phyloP scores from a whole-genome alignment of 2,113 vertebrate genomes.

The Myotis brandtii region DNA sequence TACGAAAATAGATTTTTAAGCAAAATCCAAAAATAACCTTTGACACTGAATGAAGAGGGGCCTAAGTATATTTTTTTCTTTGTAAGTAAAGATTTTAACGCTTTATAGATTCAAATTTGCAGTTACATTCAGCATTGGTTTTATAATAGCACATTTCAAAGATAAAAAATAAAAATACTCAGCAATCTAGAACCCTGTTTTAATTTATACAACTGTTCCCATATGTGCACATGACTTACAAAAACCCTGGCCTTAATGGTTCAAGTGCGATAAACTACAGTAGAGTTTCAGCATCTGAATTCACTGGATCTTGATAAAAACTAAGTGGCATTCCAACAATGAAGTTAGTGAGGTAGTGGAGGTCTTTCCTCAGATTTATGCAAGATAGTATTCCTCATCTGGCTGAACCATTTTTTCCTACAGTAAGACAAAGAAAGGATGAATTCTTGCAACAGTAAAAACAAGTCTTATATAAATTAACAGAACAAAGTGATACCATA shows the following conservation, averaged over 20 bases:
- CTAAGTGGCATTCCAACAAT: neutral
- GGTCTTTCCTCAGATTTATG: neutral
- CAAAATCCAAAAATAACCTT: slow-evolving; percentile 70
- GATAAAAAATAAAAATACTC: neutral
- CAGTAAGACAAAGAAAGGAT: neutral
- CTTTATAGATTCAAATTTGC: neutral
- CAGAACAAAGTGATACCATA: neutral
- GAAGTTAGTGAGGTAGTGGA: slow-evolving; percentile 76
- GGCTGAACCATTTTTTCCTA: slow-evolving; percentile 25
- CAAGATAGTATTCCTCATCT: neutral
- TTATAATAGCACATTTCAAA: slow-evolving; percentile 13
- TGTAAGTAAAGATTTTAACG: slow-evolving; percentile 8
- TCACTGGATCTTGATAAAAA: slow-evolving; percentile 32
- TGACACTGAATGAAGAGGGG: slow-evolving; percentile 18
- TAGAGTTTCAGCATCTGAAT: neutral
- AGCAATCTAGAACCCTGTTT: neutral
- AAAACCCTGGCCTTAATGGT: neutral
- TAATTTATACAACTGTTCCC: slow-evolving; percentile 3
- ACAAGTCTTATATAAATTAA: neutral
- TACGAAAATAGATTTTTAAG: slow-evolving; percentile 77
- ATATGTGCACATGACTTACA: slow-evolving; percentile 1
- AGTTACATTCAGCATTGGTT: neutral
- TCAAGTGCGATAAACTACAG: neutral
- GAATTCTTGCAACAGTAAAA: neutral
- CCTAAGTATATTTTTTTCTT: slow-evolving; percentile 41